phyloP scores from a whole-genome alignment of 1,140 invertebrate genomes.

The Xylocopa sonorina region DNA sequence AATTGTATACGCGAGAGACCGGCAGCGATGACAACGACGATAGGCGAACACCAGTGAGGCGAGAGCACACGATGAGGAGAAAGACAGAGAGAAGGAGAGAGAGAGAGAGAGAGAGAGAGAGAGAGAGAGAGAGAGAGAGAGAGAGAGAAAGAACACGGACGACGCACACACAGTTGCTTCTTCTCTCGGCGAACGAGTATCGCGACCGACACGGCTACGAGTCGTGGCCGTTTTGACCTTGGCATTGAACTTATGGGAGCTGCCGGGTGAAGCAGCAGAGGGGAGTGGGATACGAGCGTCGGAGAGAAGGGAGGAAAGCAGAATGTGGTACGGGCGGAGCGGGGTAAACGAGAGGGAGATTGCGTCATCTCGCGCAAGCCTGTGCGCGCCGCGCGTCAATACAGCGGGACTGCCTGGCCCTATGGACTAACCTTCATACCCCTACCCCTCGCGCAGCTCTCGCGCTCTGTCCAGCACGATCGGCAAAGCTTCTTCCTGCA shows the following conservation, averaged over 20 bases:
- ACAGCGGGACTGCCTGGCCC: conserved; percentile 73
- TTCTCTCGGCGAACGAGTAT: conserved; percentile 66
- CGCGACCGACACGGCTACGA: conserved; percentile 71
- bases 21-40: conserved; percentile 18
- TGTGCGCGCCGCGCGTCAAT: conserved; percentile 75
- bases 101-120: conserved; percentile 8
- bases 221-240: conserved; percentile 77
- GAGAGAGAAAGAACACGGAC: conserved; percentile 10
- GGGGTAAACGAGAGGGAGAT: conserved; percentile 57
- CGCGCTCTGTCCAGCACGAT: conserved; percentile 9
- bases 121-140: neutral
- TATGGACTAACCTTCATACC: conserved; percentile 58
- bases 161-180: conserved; percentile 47
- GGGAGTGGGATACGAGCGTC: conserved; percentile 30
- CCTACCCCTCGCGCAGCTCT: neutral
- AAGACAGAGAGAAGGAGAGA: no score
- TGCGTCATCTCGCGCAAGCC: conserved; percentile 79
- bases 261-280: conserved; percentile 48
- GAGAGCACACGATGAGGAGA: no score
- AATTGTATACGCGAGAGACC: conserved; percentile 28
- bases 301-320: conserved; percentile 36
- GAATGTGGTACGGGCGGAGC: conserved; percentile 35
- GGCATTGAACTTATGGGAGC: conserved; percentile 79
- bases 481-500: conserved; percentile 10
- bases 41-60: neutral